phyloP scores from a whole-genome alignment of 1,140 invertebrate genomes.

The Armadillidium nasatum region DNA sequence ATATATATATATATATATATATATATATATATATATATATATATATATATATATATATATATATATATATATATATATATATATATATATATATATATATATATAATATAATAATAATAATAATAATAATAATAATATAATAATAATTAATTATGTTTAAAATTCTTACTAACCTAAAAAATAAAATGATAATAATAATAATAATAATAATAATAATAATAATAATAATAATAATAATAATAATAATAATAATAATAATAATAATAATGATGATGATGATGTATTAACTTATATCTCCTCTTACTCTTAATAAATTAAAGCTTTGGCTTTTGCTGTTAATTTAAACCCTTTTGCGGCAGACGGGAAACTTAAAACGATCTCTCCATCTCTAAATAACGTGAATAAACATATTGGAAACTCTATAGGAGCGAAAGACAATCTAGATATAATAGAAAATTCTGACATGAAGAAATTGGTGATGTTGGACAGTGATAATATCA shows the following conservation, averaged over 20 bases:
- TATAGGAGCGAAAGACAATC: slow-evolving; percentile 40
- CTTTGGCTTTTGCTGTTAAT: not conserved
- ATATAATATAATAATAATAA: no score
- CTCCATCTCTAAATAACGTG: slow-evolving; percentile 36
- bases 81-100: no score
- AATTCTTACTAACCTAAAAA: no score
- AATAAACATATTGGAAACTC: slow-evolving; percentile 45
- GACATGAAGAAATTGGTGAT: slow-evolving; percentile 50
- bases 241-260: no score
- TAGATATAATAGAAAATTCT: slow-evolving; percentile 40
- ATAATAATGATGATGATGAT: no score
- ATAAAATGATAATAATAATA: no score
- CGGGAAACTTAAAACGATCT: slow-evolving; percentile 40
- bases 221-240: no score
- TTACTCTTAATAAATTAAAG: not conserved
- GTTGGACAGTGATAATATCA: slow-evolving; percentile 56
- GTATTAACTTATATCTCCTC: no score
- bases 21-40: slow-evolving; percentile 15
- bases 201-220: no score
- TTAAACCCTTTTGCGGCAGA: slow-evolving; percentile 26
- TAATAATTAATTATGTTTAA: no score
- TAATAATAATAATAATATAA: no score
- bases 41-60: slow-evolving; percentile 6
- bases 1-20: not conserved
- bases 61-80: not conserved